Evolutionary conservation across 2,113 vertebrate genomes (phyloP).

Genomic region (Rhineura floridana): DNA sequence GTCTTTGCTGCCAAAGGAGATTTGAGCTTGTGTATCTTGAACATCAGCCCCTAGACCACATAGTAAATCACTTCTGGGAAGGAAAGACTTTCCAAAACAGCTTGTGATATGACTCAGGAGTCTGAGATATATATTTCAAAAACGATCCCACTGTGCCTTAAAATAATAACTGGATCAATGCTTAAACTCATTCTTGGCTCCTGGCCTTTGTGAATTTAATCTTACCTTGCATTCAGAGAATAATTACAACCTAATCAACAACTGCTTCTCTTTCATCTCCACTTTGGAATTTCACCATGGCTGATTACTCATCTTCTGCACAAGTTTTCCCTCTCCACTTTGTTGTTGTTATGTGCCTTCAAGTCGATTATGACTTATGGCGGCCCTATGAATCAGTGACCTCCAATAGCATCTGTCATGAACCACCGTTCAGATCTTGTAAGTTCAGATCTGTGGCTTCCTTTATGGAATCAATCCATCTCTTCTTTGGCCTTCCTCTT

Average conservation of each 20-base stretch:
- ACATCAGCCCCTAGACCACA: neutral
- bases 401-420: too few relatives aligned
- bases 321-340: neutral
- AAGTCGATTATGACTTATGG: too few relatives aligned
- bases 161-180: neutral
- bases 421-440: too few relatives aligned
- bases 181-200: too few relatives aligned
- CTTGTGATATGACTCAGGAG: neutral
- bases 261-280: neutral
- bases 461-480: too few relatives aligned
- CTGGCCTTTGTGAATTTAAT: too few relatives aligned
- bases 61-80: neutral
- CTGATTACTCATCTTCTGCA: neutral
- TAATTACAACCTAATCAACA: neutral
- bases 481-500: too few relatives aligned
- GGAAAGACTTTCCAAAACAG: neutral
- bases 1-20: neutral
- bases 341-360: too few relatives aligned
- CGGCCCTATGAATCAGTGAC: too few relatives aligned
- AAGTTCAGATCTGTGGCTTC: too few relatives aligned
- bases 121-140: neutral
- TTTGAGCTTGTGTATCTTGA: neutral
- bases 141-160: neutral
- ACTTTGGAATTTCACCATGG: neutral
- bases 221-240: neutral